Conservation (phyloP, 2,113 vertebrate genomes). For the Dicentrarchus labrax region DNA sequence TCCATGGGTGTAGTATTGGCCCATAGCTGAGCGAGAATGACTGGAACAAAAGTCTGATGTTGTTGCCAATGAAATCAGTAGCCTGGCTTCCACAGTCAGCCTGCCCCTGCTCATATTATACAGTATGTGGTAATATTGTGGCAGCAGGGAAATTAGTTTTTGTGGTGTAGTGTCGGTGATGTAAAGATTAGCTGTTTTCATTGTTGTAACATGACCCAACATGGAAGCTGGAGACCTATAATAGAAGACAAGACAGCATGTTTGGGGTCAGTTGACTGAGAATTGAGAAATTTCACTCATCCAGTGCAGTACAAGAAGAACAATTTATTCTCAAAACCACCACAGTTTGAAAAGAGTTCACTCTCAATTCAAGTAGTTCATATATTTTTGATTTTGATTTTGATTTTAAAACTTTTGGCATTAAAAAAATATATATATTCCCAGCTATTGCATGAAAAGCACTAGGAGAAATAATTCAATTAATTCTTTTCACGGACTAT, state of each 20-base stretch:
- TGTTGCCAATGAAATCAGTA: conserved; percentile 73
- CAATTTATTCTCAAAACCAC: conserved; percentile 34
- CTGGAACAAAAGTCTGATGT: conserved; percentile 42
- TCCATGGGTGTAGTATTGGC: conserved; percentile 43
- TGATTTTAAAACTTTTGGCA: neutral
- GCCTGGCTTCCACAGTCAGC: conserved; percentile 51
- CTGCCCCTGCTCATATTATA: conserved; percentile 52
- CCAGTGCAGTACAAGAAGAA: conserved; percentile 15
- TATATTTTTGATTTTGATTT: neutral
- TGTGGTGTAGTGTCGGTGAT: conserved; percentile 57
- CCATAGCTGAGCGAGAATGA: conserved; percentile 47
- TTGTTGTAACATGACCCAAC: conserved; percentile 63
- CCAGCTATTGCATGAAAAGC: neutral
- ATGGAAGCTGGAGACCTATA: conserved; percentile 48
- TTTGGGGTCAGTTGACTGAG: conserved; percentile 39
- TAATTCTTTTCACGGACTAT: neutral
- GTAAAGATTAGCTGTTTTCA: conserved; percentile 66
- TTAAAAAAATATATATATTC: neutral
- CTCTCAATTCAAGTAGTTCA: neutral
- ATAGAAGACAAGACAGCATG: conserved; percentile 46
- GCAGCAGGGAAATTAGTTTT: conserved; percentile 63
- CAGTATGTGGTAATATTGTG: conserved; percentile 64
- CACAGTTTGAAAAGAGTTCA: conserved; percentile 1
- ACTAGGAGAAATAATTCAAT: neutral
- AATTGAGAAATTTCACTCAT: conserved; percentile 29